Percentiles rank a stretch among this genome's conserved stretches.
Conservation (phyloP, 2,113 vertebrate species). For the Mesoclemmys tuberculata region DNA sequence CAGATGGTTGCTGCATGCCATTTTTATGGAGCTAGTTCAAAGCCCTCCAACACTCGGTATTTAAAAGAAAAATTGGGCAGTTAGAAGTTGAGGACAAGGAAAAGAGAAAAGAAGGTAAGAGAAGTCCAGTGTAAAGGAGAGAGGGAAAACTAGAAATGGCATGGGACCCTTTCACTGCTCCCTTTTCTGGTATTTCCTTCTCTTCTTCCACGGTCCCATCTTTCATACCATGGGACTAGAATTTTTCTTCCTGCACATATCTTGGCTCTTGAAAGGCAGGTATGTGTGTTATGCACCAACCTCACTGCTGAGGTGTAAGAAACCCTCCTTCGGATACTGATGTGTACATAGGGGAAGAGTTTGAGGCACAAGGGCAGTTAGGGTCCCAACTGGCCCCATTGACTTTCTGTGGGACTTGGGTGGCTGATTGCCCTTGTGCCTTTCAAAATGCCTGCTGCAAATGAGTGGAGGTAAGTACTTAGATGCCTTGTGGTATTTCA, state of each 20-base stretch:
- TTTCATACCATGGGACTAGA: not conserved
- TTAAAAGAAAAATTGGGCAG: not conserved
- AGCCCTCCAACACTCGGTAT: not conserved
- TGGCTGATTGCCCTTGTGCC: not conserved
- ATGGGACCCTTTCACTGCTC: not conserved
- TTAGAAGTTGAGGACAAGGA: not conserved
- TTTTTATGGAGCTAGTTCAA: not conserved
- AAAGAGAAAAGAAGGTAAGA: not conserved
- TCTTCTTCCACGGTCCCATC: not conserved
- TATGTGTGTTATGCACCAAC: not conserved
- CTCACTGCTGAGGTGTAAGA: not conserved
- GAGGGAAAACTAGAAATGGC: not conserved
- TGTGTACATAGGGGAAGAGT: not conserved
- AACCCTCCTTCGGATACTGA: not conserved
- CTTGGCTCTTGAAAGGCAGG: not conserved
- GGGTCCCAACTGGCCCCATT: not conserved
- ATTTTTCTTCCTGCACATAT: not conserved
- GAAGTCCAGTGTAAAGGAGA: not conserved
- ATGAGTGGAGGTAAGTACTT: not conserved
- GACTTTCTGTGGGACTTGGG: not conserved
- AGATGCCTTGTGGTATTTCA: not conserved
- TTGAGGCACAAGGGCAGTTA: not conserved
- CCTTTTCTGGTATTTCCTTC: not conserved
- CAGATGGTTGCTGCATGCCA: not conserved
- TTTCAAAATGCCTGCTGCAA: not conserved